Conservation (phyloP, 2,797 vertebrate genomes). For the Pseudochirops cupreus region DNA sequence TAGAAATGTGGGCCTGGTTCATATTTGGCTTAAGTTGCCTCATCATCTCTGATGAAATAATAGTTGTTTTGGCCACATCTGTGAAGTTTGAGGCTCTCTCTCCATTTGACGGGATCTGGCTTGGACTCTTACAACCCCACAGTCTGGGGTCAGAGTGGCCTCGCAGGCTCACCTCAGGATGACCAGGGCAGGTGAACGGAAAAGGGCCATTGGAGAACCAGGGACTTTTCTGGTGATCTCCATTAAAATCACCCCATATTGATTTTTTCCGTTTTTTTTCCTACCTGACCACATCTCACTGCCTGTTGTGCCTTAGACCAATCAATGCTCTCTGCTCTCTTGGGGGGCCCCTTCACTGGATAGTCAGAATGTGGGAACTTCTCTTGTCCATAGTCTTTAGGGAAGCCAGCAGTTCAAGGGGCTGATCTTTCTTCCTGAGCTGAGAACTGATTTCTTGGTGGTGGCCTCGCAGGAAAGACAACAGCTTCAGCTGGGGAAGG, state of each 20-base stretch:
- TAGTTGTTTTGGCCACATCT: background rate
- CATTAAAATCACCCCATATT: conserved; percentile 26
- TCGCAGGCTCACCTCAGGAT: background rate
- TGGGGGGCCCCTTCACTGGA: rapidly evolving
- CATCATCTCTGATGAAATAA: conserved; percentile 1
- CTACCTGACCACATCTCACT: background rate
- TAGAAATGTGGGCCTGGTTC: conserved; percentile 37
- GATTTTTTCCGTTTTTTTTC: conserved; percentile 17
- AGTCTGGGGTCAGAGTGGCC: background rate
- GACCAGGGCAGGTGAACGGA: background rate
- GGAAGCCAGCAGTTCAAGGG: background rate
- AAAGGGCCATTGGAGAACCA: background rate
- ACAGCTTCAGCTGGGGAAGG: background rate
- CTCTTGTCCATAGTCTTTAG: background rate
- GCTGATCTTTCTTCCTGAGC: background rate
- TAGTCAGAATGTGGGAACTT: background rate
- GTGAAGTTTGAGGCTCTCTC: background rate
- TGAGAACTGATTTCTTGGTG: background rate
- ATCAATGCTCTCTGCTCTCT: background rate
- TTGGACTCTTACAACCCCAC: background rate
- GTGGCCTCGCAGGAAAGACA: background rate
- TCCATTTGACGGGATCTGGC: background rate
- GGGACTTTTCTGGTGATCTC: conserved; percentile 12
- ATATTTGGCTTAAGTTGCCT: conserved; percentile 6
- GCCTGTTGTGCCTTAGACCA: rapidly evolving